Evolutionary conservation across 2,888 invertebrate genomes (phyloP), one percentile per base, ranked within the genome.

Genomic region (Acanthosoma haemorrhoidale): DNA sequence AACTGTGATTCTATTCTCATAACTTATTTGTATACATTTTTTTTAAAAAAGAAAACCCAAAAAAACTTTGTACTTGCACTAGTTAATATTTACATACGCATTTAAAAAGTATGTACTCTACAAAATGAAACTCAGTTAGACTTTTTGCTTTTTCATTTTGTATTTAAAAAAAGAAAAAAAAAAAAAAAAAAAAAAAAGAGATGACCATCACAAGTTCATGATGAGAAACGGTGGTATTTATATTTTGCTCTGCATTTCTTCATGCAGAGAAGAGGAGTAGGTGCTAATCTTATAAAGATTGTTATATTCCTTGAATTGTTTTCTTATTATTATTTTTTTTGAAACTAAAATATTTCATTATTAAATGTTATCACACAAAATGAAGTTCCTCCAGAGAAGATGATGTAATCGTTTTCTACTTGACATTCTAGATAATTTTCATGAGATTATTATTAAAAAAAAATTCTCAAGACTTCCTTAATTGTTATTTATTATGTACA

Each of bases 1-100:
- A 67, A 57, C 67, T 67, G 67, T 67, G 67, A 67, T 67, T 67
- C 43, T 67, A 67, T 67, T 67, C 43, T 67, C 51, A 51, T 32
- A 67, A 43, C 41, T 43, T 57, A 67, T 57, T 67, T 64, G 29
- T 64, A 64, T 64, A 25, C 39, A 36, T 64, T 64, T 64, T 13
- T 64, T 41, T 29, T 15, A 64, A 51, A 51, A 51, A 25, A 51
- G 29, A 51, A 25, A 25, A n/a, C 13, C 18, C 13, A 51, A 51
- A 51, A 51, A 51, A 51, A 21, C 64, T 64, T 64, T 64, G 25
- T 64, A 64, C 41, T n/a, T 41, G 41, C 64, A 64, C 64, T 64
- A 34, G 38, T 64, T 25, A 41, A 41, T 64, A 39, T 64, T 64
- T 64, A 31, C 41, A 31, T 64, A 41, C 64, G 16, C 36, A 61